Conservation (phyloP, 2,888 invertebrate genomes). For the Eilema griseolum region DNA sequence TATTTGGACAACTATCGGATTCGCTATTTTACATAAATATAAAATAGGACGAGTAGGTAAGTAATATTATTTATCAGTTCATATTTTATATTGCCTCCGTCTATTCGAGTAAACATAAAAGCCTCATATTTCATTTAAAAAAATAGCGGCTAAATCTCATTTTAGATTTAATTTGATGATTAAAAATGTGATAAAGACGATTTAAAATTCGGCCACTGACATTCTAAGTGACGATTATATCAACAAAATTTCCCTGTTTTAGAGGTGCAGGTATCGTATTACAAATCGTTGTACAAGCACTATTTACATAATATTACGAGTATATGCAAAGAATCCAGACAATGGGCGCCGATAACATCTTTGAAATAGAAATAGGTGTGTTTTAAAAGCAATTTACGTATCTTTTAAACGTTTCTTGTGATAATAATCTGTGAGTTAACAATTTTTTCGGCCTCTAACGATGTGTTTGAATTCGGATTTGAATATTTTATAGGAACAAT, state of each 20-base stretch:
- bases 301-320: constrained; percentile 37
- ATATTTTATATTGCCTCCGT: background rate
- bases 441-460: background rate
- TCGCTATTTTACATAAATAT: no score
- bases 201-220: background rate
- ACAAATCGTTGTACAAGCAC: constrained; percentile 24
- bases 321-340: constrained; percentile 18
- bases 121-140: background rate
- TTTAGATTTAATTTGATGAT: constrained; percentile 5
- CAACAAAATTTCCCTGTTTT: background rate
- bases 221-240: constrained; percentile 8
- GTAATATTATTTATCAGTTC: no score
- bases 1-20: no score
- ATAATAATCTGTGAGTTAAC: constrained; percentile 12
- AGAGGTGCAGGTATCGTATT: constrained; percentile 21
- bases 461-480: constrained; percentile 5
- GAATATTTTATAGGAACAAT: background rate
- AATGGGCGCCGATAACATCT: constrained; percentile 27
- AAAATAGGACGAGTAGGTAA: no score
- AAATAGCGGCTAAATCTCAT: background rate
- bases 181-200: constrained; percentile 3
- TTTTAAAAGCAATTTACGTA: constrained; percentile 11
- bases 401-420: constrained; percentile 7
- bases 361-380: constrained; percentile 22
- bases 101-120: background rate